Percentiles rank a stretch among this genome's conserved stretches.
Conservation (phyloP, 2,797 vertebrate genomes). For the Spheniscus humboldti region DNA sequence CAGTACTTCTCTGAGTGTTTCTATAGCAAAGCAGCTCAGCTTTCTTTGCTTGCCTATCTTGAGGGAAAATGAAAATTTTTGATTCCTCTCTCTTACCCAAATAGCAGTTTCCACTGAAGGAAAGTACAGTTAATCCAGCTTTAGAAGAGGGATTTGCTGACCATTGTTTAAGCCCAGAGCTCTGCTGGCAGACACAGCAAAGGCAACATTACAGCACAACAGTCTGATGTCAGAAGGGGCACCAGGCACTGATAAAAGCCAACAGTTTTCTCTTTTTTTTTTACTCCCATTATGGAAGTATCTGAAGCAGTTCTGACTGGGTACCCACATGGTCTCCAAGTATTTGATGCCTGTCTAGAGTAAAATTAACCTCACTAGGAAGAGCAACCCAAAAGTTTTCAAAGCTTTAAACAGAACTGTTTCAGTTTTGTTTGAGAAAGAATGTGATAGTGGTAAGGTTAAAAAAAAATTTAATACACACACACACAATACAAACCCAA, state of each 20-base stretch:
- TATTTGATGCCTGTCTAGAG: neutral
- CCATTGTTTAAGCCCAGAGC: constrained; percentile 54
- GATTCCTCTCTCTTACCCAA: constrained; percentile 43
- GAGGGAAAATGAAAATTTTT: constrained; percentile 17
- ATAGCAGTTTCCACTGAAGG: constrained; percentile 44
- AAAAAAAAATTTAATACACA: neutral
- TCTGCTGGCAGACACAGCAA: constrained; percentile 39
- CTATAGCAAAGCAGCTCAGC: neutral
- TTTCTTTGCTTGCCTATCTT: constrained; percentile 31
- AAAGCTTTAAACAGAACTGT: neutral
- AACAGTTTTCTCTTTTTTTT: neutral
- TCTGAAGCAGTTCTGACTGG: neutral
- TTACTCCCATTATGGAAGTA: neutral
- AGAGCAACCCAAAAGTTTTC: neutral
- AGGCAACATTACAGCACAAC: constrained; percentile 35
- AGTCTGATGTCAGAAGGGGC: constrained; percentile 29
- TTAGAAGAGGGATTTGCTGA: constrained; percentile 62
- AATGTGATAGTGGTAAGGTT: neutral
- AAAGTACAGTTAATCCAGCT: constrained; percentile 67
- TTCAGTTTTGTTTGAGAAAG: neutral
- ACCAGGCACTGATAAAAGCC: neutral
- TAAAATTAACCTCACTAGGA: neutral
- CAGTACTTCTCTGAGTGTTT: neutral
- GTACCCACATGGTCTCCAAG: neutral
- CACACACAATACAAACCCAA: rapidly evolving